Percentiles rank a stretch among this genome's conserved stretches.
These are phyloP conservation scores for Eupleurogrammus muticus DNA, from an alignment of 2,797 vertebrate genomes.

Conservation along the genomic window DNA sequence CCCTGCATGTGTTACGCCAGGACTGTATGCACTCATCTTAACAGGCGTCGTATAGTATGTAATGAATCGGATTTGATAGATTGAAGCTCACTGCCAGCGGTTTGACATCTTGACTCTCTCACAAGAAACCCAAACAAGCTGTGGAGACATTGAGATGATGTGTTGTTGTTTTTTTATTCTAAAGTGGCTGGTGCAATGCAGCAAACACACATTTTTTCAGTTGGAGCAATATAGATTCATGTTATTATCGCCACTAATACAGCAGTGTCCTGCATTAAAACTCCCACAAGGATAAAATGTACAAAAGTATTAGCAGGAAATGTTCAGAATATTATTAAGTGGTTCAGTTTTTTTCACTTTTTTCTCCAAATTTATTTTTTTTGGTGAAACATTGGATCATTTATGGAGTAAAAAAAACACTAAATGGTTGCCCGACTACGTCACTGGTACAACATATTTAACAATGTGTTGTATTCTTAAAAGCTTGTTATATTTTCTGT, in stretches of 20 bases:
- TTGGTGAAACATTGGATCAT: no score
- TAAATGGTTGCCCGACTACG: no score
- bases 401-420: no score
- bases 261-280: background rate
- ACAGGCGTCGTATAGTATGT: conserved; percentile 11
- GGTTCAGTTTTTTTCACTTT: no score
- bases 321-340: no score
- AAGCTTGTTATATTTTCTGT: no score
- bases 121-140: conserved; percentile 10
- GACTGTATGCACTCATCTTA: conserved; percentile 34
- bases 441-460: no score
- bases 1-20: conserved; percentile 31
- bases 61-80: conserved; percentile 19
- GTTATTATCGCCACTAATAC: no score
- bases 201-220: conserved; percentile 9
- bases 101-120: conserved; percentile 13
- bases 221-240: background rate
- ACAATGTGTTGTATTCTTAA: no score
- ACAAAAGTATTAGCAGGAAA: no score
- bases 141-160: conserved; percentile 17
- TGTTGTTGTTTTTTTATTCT: conserved; percentile 19
- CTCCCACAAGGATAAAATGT: background rate
- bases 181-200: conserved; percentile 45
- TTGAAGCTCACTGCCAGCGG: conserved; percentile 6
- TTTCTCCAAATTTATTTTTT: no score